Percentiles rank a stretch among this genome's conserved stretches.
These are phyloP conservation scores for Jacana jacana DNA, from an alignment of 2,113 vertebrate species.

Conservation along the genomic window DNA sequence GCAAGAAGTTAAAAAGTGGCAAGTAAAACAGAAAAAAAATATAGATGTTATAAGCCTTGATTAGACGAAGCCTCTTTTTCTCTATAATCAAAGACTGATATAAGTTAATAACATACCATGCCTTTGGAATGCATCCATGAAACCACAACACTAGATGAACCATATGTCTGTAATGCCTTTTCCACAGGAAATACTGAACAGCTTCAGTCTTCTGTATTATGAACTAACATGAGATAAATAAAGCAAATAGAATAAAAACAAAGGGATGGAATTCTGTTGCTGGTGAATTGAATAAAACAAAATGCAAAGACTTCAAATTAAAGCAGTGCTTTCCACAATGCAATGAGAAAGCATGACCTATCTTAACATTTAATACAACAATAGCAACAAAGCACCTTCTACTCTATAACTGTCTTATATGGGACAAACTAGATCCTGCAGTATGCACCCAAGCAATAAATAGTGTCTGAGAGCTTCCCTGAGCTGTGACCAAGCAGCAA, in stretches of 20 bases:
- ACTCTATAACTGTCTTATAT: neutral
- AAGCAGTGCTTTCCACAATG: neutral
- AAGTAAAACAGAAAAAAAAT: neutral
- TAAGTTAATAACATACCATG: neutral
- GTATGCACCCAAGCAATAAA: neutral
- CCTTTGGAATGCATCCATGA: neutral
- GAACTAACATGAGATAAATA: neutral
- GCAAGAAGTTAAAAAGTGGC: neutral
- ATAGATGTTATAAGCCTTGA: neutral
- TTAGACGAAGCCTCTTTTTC: neutral
- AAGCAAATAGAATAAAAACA: neutral
- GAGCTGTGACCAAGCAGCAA: neutral
- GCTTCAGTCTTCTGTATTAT: neutral
- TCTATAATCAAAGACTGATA: neutral
- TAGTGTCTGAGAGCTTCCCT: neutral
- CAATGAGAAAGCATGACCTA: neutral
- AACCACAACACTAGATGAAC: neutral
- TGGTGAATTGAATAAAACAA: neutral
- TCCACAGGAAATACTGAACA: neutral
- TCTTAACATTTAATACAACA: accelerated
- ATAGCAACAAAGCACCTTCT: neutral
- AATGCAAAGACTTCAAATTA: neutral
- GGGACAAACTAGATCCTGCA: accelerated
- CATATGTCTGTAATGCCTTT: neutral
- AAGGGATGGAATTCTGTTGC: neutral